These are phyloP conservation scores for Oedothorax gibbosus DNA, from an alignment of 1,140 invertebrate genomes.

Conservation along the genomic window DNA sequence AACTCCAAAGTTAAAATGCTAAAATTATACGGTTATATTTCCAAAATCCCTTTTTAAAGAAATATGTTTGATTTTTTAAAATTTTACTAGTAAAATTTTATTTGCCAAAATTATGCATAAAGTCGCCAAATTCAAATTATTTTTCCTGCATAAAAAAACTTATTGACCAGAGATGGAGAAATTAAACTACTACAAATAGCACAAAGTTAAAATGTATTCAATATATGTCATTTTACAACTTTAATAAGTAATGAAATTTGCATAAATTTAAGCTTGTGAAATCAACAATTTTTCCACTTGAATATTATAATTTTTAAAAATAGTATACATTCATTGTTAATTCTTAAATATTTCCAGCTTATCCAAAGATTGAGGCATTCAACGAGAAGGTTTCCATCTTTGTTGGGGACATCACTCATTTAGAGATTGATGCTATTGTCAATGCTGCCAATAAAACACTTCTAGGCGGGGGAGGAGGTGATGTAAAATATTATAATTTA, in stretches of 20 bases:
- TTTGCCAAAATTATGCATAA: too few species aligned
- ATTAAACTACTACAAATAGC: background rate
- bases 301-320: background rate
- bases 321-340: background rate
- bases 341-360: conserved; percentile 9
- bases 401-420: conserved; percentile 84
- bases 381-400: conserved; percentile 66
- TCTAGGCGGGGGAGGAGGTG: conserved; percentile 82
- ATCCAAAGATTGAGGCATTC: conserved; percentile 51
- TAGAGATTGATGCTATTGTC: conserved; percentile 91
- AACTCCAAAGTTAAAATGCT: too few species aligned
- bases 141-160: too few species aligned
- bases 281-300: background rate
- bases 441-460: conserved; percentile 89
- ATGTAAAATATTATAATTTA: conserved; percentile 33
- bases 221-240: background rate
- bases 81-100: too few species aligned
- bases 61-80: too few species aligned
- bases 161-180: too few species aligned
- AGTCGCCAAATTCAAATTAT: too few species aligned
- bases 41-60: too few species aligned
- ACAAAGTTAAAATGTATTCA: background rate
- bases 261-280: background rate
- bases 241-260: background rate
- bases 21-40: too few species aligned